Conservation (phyloP, 2,797 vertebrate genomes). For the Urophycis tenuis region DNA sequence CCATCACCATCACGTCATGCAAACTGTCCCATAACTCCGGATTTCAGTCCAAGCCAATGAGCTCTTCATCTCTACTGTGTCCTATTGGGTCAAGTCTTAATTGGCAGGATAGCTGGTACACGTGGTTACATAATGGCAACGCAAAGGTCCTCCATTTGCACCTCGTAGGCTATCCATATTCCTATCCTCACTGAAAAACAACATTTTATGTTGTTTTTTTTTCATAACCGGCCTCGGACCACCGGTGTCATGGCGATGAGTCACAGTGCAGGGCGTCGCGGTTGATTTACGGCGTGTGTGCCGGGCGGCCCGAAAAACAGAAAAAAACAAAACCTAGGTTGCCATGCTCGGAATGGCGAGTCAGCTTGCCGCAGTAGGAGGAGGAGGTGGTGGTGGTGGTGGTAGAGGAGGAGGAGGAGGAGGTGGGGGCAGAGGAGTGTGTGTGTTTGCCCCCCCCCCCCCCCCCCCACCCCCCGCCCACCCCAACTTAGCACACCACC, state of each 20-base stretch:
- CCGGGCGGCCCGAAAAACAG: constrained; percentile 29
- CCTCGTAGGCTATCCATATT: neutral
- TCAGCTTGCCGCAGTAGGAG: constrained; percentile 36
- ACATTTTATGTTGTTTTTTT: neutral
- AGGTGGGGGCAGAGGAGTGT: neutral
- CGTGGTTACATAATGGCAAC: neutral
- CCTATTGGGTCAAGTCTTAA: neutral
- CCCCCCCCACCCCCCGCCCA: constrained; percentile 24
- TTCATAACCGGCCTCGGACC: constrained; percentile 33
- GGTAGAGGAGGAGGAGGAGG: neutral
- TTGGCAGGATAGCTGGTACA: neutral
- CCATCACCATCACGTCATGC: neutral
- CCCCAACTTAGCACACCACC: constrained; percentile 27
- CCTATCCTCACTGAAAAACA: neutral
- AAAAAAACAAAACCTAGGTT: constrained; percentile 60
- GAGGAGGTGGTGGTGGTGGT: too few species aligned
- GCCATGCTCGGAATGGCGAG: constrained; percentile 62
- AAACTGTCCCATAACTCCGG: neutral
- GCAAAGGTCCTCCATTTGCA: neutral
- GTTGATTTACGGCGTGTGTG: constrained; percentile 59
- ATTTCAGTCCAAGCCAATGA: neutral
- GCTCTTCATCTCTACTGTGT: neutral
- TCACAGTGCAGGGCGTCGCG: constrained; percentile 49
- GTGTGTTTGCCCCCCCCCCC: constrained; percentile 68
- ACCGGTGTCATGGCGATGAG: constrained; percentile 45